These are phyloP conservation scores for Macrotis lagotis DNA, from an alignment of 2,113 vertebrate genomes.

Conservation along the genomic window DNA sequence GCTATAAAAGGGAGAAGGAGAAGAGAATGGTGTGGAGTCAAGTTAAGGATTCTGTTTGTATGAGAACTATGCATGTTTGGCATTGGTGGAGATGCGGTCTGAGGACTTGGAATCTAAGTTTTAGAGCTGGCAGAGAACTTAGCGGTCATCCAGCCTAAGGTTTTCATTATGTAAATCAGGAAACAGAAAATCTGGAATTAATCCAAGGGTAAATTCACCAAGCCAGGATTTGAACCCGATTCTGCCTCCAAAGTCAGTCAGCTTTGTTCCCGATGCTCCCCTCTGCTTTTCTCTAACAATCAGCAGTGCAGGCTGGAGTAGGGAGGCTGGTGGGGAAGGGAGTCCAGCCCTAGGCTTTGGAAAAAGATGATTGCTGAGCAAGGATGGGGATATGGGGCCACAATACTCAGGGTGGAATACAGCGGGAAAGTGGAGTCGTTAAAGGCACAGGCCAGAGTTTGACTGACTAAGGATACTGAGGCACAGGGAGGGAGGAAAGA, in stretches of 20 bases:
- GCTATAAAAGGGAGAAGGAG: neutral
- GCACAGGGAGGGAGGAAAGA: neutral
- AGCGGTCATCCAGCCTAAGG: no score
- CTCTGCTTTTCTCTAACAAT: neutral
- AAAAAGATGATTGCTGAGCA: neutral
- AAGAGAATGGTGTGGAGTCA: neutral
- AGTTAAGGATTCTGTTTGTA: no score
- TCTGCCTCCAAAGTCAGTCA: neutral
- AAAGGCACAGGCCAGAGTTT: neutral
- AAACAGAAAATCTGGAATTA: neutral
- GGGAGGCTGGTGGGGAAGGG: neutral
- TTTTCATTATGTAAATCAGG: neutral
- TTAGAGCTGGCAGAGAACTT: no score
- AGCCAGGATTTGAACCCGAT: neutral
- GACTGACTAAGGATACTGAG: neutral
- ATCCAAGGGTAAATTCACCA: no score
- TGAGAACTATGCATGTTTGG: no score
- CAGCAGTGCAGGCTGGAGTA: neutral
- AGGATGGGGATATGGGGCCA: neutral
- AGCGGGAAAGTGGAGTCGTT: neutral
- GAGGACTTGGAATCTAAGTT: no score
- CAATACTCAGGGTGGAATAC: neutral
- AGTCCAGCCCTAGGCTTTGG: neutral
- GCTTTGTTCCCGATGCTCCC: no score
- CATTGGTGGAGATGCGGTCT: no score